phyloP scores from a whole-genome alignment of 2,888 invertebrate species.

The Hirtodrosophila cameraria region DNA sequence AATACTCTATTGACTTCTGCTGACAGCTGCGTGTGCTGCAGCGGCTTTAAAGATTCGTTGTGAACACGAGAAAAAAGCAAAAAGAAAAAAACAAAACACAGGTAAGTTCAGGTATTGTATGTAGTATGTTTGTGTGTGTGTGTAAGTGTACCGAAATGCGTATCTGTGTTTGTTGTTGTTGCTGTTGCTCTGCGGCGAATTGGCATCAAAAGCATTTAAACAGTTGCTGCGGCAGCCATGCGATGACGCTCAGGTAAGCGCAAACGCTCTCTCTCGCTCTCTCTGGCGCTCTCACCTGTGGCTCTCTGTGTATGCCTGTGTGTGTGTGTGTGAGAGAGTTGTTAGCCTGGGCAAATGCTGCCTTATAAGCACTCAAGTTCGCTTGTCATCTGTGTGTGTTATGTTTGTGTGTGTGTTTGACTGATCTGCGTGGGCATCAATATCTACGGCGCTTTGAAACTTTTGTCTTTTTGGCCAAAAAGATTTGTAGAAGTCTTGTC shows the following conservation, averaged over 20 bases:
- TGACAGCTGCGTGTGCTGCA: constrained; percentile 37
- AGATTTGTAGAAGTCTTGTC: constrained; percentile 65
- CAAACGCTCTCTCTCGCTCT: constrained; percentile 6
- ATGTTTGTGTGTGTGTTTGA: constrained; percentile 8
- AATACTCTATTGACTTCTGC: constrained; percentile 44
- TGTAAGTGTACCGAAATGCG: constrained; percentile 53
- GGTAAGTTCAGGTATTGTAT: constrained; percentile 40
- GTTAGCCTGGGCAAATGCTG: constrained; percentile 52
- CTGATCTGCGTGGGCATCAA: constrained; percentile 70
- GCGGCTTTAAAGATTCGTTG: constrained; percentile 51
- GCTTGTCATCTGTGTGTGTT: constrained; percentile 22
- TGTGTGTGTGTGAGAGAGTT: constrained; percentile 37
- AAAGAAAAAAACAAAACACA: constrained; percentile 9
- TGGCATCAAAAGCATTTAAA: constrained; percentile 45
- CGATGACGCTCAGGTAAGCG: constrained; percentile 56
- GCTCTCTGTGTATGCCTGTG: constrained; percentile 3
- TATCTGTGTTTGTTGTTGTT: constrained; percentile 42
- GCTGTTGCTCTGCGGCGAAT: constrained; percentile 58
- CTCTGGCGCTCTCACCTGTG: constrained; percentile 25
- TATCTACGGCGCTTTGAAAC: constrained; percentile 66
- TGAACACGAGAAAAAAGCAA: constrained; percentile 20
- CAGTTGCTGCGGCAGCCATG: constrained; percentile 42
- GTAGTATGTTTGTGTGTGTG: too few relatives aligned
- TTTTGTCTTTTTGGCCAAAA: constrained; percentile 71
- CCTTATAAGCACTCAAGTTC: constrained; percentile 75